Percentiles rank a stretch among this genome's conserved stretches.
Conservation (phyloP, 1,140 invertebrate genomes). For the Cryptotermes secundus region DNA sequence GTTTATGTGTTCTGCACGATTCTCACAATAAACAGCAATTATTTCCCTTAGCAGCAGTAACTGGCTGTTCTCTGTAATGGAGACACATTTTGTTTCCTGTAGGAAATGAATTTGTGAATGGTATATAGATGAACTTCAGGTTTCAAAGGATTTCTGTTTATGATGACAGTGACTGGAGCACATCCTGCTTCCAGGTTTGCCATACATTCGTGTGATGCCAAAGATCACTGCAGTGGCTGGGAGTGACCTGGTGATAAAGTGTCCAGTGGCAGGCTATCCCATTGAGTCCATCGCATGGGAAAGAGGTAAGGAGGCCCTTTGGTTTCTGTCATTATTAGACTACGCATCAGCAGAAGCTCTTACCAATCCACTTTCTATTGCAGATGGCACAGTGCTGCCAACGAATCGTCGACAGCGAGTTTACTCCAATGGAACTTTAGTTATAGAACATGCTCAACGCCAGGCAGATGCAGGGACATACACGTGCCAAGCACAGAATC, state of each 20-base stretch:
- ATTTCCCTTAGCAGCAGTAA: no score
- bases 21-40: no score
- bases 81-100: no score
- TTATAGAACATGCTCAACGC: slow-evolving; percentile 77
- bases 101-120: no score
- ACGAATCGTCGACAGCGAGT: slow-evolving; percentile 85
- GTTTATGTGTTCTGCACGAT: no score
- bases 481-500: slow-evolving; percentile 84
- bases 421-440: slow-evolving; percentile 81
- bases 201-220: slow-evolving; percentile 86
- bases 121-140: no score
- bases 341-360: background rate
- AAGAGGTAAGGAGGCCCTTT: slow-evolving; percentile 68
- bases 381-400: slow-evolving; percentile 78
- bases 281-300: slow-evolving; percentile 87
- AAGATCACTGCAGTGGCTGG: slow-evolving; percentile 89
- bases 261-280: slow-evolving; percentile 91
- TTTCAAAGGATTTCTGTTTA: no score
- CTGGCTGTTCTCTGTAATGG: no score
- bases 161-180: background rate
- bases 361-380: background rate
- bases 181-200: slow-evolving; percentile 59
- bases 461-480: slow-evolving; percentile 80
- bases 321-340: background rate
- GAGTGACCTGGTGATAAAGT: slow-evolving; percentile 81